A percentile compares a stretch with the other conserved stretches of the same genome.
phyloP scores from a whole-genome alignment of 1,140 invertebrate genomes.

The Metaphire vulgaris region DNA sequence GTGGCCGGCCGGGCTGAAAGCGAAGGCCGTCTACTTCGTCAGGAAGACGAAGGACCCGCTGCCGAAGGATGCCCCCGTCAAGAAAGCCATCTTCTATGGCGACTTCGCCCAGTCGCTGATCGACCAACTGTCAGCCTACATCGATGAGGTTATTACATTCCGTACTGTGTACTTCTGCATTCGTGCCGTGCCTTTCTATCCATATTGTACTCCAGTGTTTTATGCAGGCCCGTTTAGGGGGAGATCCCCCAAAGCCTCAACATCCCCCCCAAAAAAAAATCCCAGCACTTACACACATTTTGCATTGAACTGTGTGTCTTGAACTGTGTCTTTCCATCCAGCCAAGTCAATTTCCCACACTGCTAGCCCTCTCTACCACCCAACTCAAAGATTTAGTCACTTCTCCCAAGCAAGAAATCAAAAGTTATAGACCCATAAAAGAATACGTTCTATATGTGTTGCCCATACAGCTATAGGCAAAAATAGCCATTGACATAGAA shows the following conservation, averaged over 20 bases:
- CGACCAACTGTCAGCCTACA: constrained; percentile 79
- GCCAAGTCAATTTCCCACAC: too few relatives aligned
- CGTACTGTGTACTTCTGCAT: constrained; percentile 21
- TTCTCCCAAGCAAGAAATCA: too few relatives aligned
- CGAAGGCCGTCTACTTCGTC: constrained; percentile 79
- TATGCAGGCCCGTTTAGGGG: neutral
- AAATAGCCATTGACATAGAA: too few relatives aligned
- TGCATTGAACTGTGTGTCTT: too few relatives aligned
- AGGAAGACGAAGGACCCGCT: constrained; percentile 64
- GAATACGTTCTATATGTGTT: too few relatives aligned
- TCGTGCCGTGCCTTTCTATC: neutral
- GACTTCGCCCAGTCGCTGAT: constrained; percentile 81
- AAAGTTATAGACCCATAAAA: too few relatives aligned
- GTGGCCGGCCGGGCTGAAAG: constrained; percentile 64
- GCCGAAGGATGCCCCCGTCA: constrained; percentile 63
- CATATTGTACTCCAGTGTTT: neutral
- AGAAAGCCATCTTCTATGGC: constrained; percentile 71
- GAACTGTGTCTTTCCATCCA: too few relatives aligned
- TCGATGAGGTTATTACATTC: constrained; percentile 68
- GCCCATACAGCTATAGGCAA: too few relatives aligned
- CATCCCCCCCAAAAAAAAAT: too few relatives aligned
- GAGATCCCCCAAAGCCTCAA: neutral
- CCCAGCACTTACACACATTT: neutral
- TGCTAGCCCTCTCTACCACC: too few relatives aligned
- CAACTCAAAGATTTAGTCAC: too few relatives aligned